Evolutionary conservation across 2,797 vertebrate genomes (phyloP).

Genomic region (Chaetophractus vellerosus): DNA sequence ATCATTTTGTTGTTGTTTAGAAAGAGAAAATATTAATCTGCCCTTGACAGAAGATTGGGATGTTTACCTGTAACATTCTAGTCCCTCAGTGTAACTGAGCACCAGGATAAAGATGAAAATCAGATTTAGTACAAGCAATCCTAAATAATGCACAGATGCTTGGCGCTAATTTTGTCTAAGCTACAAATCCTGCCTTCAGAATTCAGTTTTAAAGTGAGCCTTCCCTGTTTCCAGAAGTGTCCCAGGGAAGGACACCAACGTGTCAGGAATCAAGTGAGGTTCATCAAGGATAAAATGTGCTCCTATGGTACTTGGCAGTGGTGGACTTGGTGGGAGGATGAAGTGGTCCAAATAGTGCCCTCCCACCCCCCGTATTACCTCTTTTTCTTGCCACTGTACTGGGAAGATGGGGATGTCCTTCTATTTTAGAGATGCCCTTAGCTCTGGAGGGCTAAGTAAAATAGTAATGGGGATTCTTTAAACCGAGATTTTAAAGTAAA

Average conservation of each 20-base stretch:
- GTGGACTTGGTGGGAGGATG: neutral
- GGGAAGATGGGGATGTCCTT: neutral
- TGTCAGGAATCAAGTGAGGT: neutral
- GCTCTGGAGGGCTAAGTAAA: neutral
- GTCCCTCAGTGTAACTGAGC: neutral
- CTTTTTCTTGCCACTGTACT: neutral
- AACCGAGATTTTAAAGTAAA: neutral
- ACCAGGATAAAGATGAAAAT: neutral
- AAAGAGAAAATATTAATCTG: conserved; percentile 33
- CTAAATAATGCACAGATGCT: neutral
- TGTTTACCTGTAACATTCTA: neutral
- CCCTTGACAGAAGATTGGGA: neutral
- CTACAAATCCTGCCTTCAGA: neutral
- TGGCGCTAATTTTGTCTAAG: neutral
- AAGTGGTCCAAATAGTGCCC: neutral
- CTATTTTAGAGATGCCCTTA: neutral
- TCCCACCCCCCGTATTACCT: neutral
- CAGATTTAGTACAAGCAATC: neutral
- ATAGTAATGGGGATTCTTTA: neutral
- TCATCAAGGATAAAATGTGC: neutral
- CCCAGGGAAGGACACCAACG: neutral
- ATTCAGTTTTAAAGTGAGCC: neutral
- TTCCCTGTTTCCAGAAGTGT: neutral
- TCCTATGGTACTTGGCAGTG: neutral
- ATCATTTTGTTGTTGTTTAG: neutral